Evolutionary conservation across 2,113 vertebrate species (phyloP).

Genomic region (Candoia aspera): DNA sequence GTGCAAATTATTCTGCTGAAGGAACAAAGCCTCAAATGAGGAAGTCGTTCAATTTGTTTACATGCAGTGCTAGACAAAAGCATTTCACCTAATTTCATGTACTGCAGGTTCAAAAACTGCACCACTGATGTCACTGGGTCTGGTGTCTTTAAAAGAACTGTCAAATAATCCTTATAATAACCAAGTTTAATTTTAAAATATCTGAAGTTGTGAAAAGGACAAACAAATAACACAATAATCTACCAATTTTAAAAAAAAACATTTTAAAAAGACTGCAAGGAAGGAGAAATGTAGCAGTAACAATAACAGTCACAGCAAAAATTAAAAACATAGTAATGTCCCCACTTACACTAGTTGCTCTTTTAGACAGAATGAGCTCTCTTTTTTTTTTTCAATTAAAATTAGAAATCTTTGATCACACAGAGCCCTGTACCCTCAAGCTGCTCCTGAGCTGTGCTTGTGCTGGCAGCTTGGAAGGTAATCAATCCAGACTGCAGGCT

Average conservation of each 20-base stretch:
- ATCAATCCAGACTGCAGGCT: background rate
- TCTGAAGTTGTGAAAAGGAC: background rate
- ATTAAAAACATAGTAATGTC: conserved; percentile 4
- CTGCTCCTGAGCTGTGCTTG: background rate
- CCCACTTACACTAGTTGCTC: background rate
- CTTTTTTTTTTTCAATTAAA: background rate
- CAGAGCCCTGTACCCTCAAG: background rate
- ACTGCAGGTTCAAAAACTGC: conserved; percentile 45
- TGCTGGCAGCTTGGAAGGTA: background rate
- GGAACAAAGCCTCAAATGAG: conserved; percentile 60
- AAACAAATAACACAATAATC: conserved; percentile 2
- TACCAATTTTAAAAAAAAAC: background rate
- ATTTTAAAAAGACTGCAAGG: background rate
- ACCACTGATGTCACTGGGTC: conserved; percentile 28
- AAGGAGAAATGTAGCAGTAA: background rate
- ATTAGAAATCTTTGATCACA: background rate
- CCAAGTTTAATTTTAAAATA: background rate
- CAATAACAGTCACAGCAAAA: background rate
- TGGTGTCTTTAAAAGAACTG: conserved; percentile 34
- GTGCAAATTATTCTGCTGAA: conserved; percentile 61
- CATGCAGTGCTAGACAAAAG: conserved; percentile 57
- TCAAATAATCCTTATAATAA: background rate
- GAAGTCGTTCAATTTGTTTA: conserved; percentile 64
- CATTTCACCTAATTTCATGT: conserved; percentile 58
- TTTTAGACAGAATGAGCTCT: background rate